Conservation (phyloP, 2,888 invertebrate species). For the Epinotia bilunana region DNA sequence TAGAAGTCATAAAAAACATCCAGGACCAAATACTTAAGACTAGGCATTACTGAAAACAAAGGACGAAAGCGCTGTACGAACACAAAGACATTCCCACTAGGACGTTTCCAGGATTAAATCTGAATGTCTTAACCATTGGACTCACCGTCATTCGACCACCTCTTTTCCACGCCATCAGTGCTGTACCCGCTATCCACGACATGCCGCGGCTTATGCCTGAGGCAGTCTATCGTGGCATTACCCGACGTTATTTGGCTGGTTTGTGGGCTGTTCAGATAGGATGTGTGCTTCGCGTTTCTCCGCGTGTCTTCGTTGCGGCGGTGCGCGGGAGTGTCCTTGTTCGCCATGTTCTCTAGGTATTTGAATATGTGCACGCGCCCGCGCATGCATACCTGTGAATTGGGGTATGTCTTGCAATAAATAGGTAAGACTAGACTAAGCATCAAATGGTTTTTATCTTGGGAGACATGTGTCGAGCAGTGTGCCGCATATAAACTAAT, state of each 20-base stretch:
- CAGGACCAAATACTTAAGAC: too few relatives aligned
- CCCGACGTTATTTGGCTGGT: slow-evolving; percentile 75
- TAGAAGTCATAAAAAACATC: too few relatives aligned
- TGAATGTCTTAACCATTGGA: slow-evolving; percentile 44
- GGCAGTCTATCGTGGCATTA: slow-evolving; percentile 79
- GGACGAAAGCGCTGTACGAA: too few relatives aligned
- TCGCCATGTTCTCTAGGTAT: slow-evolving; percentile 95
- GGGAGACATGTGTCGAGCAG: too few relatives aligned
- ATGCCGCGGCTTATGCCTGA: slow-evolving; percentile 84
- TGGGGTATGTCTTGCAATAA: not conserved
- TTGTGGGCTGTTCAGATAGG: slow-evolving; percentile 70
- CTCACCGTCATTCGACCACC: slow-evolving; percentile 92
- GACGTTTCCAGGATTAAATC: too few relatives aligned
- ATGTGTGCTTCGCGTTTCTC: slow-evolving; percentile 75
- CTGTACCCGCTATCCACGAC: slow-evolving; percentile 96
- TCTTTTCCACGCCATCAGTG: slow-evolving; percentile 92
- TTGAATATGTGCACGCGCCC: slow-evolving; percentile 98
- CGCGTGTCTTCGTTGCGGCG: slow-evolving; percentile 80
- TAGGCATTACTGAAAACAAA: too few relatives aligned
- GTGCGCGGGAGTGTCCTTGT: slow-evolving; percentile 85
- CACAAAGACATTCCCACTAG: too few relatives aligned
- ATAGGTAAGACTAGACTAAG: not conserved
- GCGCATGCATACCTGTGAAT: slow-evolving; percentile 91
- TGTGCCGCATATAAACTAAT: too few relatives aligned
- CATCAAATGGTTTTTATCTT: too few relatives aligned